A percentile compares a stretch with the other conserved stretches of the same genome.
Evolutionary conservation across 2,113 vertebrate genomes (phyloP).

Genomic region (Vulpes vulpes): DNA sequence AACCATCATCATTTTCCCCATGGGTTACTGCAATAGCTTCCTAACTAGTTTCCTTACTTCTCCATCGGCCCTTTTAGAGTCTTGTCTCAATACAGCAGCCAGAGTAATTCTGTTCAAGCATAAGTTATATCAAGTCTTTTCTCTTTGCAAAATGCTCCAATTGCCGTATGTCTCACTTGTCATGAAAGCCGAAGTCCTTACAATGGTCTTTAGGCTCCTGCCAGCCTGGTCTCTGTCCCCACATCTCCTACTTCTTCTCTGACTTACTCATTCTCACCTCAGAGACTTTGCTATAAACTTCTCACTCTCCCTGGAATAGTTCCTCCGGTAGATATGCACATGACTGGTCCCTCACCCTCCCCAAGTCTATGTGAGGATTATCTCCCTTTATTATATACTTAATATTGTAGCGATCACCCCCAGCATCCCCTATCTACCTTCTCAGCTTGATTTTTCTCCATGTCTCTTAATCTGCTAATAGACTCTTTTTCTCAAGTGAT

Average conservation of each 20-base stretch:
- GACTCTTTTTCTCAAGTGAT: not conserved
- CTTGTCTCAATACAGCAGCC: not conserved
- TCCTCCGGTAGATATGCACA: not conserved
- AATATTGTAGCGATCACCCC: not conserved
- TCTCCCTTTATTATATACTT: not conserved
- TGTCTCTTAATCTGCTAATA: not conserved
- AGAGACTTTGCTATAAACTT: not conserved
- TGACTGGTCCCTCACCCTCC: not conserved
- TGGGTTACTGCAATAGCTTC: not conserved
- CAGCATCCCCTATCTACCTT: not conserved
- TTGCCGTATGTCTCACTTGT: not conserved
- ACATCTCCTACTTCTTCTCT: not conserved
- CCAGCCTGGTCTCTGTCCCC: not conserved
- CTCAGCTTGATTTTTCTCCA: not conserved
- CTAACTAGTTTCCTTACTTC: not conserved
- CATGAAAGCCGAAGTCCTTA: not conserved
- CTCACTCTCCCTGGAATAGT: not conserved
- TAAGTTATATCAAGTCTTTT: not conserved
- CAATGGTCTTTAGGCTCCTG: not conserved
- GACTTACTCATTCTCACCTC: not conserved
- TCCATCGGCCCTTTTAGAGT: not conserved
- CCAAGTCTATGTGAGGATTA: not conserved
- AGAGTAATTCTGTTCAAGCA: not conserved
- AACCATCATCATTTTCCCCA: not conserved
- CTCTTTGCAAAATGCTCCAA: not conserved